These are phyloP conservation scores for Drosophila nigrodunni DNA, from an alignment of 1,140 invertebrate genomes.

Conservation along the genomic window DNA sequence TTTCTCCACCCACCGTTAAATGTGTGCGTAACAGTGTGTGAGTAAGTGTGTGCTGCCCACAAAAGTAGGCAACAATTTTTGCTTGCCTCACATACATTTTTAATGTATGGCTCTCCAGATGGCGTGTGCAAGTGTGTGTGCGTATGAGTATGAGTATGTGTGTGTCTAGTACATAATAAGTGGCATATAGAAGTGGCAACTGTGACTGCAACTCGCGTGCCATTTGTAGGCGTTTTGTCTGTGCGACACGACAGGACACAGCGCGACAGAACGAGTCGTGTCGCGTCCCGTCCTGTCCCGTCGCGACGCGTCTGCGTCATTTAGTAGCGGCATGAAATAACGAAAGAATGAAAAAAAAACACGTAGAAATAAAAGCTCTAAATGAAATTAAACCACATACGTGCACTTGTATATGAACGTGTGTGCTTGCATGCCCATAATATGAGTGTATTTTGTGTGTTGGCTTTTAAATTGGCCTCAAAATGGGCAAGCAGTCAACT, in stretches of 20 bases:
- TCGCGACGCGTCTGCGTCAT: constrained; percentile 17
- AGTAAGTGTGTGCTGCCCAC: constrained; percentile 14
- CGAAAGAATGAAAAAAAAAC: not conserved
- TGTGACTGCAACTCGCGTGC: constrained; percentile 42
- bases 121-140: not conserved
- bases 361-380: constrained; percentile 19
- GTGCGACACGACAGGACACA: constrained; percentile 5
- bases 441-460: constrained; percentile 4
- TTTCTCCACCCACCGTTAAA: constrained; percentile 5
- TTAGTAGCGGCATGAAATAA: constrained; percentile 18
- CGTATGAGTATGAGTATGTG: constrained; percentile 9
- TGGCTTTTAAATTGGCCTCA: constrained; percentile 35
- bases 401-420: not conserved
- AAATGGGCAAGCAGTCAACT: constrained; percentile 26
- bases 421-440: constrained; percentile 1
- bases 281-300: no score
- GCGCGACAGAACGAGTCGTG: no score
- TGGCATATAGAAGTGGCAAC: constrained; percentile 47
- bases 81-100: constrained; percentile 36
- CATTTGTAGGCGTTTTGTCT: constrained; percentile 44
- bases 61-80: constrained; percentile 49
- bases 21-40: constrained; percentile 13
- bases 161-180: constrained; percentile 40
- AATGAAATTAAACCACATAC: constrained; percentile 40
- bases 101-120: constrained; percentile 37